Conservation (phyloP, 2,888 invertebrate species). For the Theodoxus fluviatilis region DNA sequence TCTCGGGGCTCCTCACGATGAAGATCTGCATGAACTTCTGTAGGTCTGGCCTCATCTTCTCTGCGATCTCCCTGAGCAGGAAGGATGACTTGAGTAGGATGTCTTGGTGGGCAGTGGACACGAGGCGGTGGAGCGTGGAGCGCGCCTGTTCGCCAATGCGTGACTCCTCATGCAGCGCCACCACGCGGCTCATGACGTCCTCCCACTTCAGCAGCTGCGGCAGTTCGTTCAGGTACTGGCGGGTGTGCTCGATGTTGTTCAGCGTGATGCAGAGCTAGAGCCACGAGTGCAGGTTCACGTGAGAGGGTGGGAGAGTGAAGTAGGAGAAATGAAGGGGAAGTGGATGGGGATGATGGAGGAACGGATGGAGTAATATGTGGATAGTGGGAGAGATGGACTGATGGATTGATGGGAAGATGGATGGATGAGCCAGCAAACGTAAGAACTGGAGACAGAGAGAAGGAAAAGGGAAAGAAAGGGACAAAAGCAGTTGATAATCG, state of each 20-base stretch:
- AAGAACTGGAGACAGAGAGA: too few relatives aligned
- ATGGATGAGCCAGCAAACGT: too few relatives aligned
- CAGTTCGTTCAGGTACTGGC: constrained; percentile 53
- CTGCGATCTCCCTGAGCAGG: constrained; percentile 47
- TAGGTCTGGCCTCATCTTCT: constrained; percentile 54
- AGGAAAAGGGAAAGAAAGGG: too few relatives aligned
- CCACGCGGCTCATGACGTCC: constrained; percentile 40
- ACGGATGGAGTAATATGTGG: too few relatives aligned
- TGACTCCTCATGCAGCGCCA: constrained; percentile 47
- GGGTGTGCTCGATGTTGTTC: constrained; percentile 62
- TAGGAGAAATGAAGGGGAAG: too few relatives aligned
- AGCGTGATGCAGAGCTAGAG: constrained; percentile 61
- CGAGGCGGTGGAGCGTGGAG: constrained; percentile 45
- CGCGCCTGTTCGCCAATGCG: constrained; percentile 44
- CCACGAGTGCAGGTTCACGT: background rate
- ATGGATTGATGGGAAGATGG: too few relatives aligned
- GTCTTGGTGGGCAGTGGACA: constrained; percentile 45
- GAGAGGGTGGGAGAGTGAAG: too few relatives aligned
- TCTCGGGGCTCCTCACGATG: constrained; percentile 45
- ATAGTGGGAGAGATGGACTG: too few relatives aligned
- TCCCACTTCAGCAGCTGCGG: constrained; percentile 51
- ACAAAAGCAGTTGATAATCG: too few relatives aligned
- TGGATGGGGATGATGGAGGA: too few relatives aligned
- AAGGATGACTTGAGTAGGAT: constrained; percentile 44
- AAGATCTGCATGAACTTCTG: constrained; percentile 48